These are phyloP conservation scores for Neomonachus schauinslandi DNA, from an alignment of 2,113 vertebrate species.

Conservation along the genomic window DNA sequence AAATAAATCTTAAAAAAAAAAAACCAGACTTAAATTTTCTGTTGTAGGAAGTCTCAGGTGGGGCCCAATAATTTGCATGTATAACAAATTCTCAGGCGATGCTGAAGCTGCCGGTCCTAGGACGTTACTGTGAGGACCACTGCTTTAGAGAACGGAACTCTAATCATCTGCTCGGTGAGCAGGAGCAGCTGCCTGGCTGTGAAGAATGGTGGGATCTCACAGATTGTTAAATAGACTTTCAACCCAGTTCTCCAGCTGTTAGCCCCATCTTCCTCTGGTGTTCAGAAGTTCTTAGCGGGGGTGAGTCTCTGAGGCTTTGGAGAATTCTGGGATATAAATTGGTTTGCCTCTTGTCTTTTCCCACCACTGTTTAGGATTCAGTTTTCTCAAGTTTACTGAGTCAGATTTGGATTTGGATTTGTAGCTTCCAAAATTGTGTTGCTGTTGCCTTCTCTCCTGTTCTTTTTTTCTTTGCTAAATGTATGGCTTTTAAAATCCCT, in stretches of 20 bases:
- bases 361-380: not conserved
- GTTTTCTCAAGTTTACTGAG: not conserved
- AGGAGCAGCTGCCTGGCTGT: not conserved
- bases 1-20: not conserved
- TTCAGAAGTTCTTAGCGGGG: not conserved
- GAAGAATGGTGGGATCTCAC: too few species aligned
- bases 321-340: not conserved
- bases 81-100: not conserved
- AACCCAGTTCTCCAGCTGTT: not conserved
- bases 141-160: not conserved
- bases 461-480: not conserved
- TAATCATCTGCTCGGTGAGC: not conserved
- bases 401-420: not conserved
- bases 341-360: not conserved
- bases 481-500: not conserved
- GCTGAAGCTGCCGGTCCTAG: not conserved
- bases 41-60: not conserved
- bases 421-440: not conserved
- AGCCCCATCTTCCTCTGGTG: not conserved
- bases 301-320: not conserved
- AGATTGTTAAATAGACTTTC: not conserved
- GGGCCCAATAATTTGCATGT: not conserved
- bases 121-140: rapidly evolving
- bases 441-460: not conserved
- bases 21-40: not conserved